A percentile compares a stretch with the other conserved stretches of the same genome.
Evolutionary conservation across 2,888 invertebrate genomes (phyloP).

Genomic region (Azorinus chamasolen): DNA sequence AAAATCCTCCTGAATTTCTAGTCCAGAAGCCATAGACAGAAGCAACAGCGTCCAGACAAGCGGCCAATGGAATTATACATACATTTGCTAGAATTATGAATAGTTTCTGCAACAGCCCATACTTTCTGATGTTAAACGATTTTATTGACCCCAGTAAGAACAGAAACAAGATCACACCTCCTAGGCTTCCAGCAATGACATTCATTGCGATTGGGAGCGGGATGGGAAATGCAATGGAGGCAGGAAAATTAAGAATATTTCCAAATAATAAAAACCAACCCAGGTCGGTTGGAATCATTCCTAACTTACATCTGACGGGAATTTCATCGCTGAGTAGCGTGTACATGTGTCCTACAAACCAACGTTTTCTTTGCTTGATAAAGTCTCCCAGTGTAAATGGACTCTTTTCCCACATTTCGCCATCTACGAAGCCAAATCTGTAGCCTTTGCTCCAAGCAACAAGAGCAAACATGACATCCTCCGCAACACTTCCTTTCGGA

Average conservation of each 20-base stretch:
- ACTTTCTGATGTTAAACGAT: constrained; percentile 61
- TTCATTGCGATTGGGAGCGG: constrained; percentile 60
- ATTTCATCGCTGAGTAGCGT: constrained; percentile 56
- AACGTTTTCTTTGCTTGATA: constrained; percentile 63
- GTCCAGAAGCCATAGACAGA: constrained; percentile 64
- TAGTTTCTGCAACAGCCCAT: constrained; percentile 52
- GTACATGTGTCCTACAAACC: constrained; percentile 66
- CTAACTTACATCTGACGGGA: constrained; percentile 61
- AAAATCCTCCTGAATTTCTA: constrained; percentile 55
- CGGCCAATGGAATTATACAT: constrained; percentile 59
- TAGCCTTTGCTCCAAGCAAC: constrained; percentile 61
- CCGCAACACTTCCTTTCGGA: constrained; percentile 67
- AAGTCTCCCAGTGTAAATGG: constrained; percentile 64
- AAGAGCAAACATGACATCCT: constrained; percentile 67
- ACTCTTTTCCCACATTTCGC: constrained; percentile 68
- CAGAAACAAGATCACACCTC: constrained; percentile 62
- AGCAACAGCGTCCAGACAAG: constrained; percentile 60
- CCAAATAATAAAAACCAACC: constrained; percentile 62
- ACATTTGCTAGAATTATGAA: constrained; percentile 53
- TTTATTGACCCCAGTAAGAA: constrained; percentile 67
- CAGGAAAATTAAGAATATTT: constrained; percentile 61
- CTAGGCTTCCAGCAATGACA: constrained; percentile 59
- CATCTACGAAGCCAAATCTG: constrained; percentile 64
- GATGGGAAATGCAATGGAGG: constrained; percentile 59
- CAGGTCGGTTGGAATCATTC: constrained; percentile 63